Base-by-base conservation (phyloP, 2,113 vertebrate species). In the Phodopus roborovskii region DNA sequence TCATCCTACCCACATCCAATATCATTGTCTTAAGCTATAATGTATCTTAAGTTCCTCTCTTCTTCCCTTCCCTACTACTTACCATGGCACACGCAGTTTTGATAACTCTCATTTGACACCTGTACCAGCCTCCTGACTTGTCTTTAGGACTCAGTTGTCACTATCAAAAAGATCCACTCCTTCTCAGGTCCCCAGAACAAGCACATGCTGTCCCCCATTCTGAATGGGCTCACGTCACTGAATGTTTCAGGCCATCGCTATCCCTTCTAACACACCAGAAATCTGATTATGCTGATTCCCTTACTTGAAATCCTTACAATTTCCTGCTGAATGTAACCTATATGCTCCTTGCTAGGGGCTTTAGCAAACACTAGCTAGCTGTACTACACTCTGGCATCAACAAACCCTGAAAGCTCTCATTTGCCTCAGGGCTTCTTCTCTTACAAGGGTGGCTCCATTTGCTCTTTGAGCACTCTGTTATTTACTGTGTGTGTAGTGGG, bases 241-340 rank as follows among this genome's bases (percentile, higher is more conserved):
- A 58, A 45, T 66, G 33, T 68, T 68, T 70, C 36, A 53, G 30
- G 58, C 9, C 83, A 86, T 90, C 42, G 56, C 28, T 45, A 5
- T 45, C n/a, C 4, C 28, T 92, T 89, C 28, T 30, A 73, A 87
- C 50, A 30, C 2, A 50, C 45, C 39, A 19, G 62, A 86, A 73
- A n/a, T 12, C 62, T 70, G 56, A 75, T 50, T 30, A 15, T 53
- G 56, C 78, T 36, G 9, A 56, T 48, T 78, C 87, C 56, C 30
- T 56, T 66, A 28, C 17, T 78, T 79, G 92, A 94, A 90, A 90
- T n/a, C 77, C 42, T 84, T 26, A 36, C 12, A 68, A 39, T 85
- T 90, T 95, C 24, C 84, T 48, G 62, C 36, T 33, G 79, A 94
- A 62, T 75, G 53, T 86, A 85, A 56, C 45, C 58, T 68, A 81